These are phyloP conservation scores for Romanogobio albipinnatus DNA, from an alignment of 2,113 vertebrate genomes.

Conservation along the genomic window DNA sequence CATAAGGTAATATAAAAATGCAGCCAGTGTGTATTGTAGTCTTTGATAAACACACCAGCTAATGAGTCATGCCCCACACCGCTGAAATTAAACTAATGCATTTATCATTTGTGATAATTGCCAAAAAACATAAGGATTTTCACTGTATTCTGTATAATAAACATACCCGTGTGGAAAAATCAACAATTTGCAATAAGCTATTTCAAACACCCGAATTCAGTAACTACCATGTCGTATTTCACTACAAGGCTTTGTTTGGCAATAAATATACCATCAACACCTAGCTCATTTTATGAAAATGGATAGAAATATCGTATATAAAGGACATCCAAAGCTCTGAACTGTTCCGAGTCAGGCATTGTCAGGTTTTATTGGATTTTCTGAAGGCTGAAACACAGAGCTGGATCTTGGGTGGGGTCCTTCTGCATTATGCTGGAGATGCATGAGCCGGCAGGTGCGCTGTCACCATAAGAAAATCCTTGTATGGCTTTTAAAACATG, in stretches of 20 bases:
- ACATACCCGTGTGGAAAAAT: background rate
- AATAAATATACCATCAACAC: background rate
- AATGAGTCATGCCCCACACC: slow-evolving; percentile 17
- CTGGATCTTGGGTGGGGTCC: slow-evolving; percentile 81
- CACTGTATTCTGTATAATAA: background rate
- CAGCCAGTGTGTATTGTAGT: background rate
- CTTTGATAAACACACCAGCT: slow-evolving; percentile 8
- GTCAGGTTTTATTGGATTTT: slow-evolving; percentile 29
- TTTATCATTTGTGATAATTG: slow-evolving; percentile 17
- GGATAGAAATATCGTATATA: background rate
- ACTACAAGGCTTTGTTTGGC: background rate
- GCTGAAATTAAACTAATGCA: background rate
- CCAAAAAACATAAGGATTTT: background rate
- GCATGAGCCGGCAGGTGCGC: slow-evolving; percentile 72
- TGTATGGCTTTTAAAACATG: background rate
- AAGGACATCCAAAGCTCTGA: background rate
- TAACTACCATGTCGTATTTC: background rate
- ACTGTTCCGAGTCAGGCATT: background rate
- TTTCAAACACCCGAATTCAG: background rate
- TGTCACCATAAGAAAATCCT: slow-evolving; percentile 41
- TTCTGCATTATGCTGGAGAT: slow-evolving; percentile 80
- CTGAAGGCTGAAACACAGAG: slow-evolving; percentile 48
- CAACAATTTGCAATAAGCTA: too few relatives aligned
- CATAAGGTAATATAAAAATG: background rate
- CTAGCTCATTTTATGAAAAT: background rate